Conservation (phyloP, 2,797 vertebrate genomes). For the Typhlichthys eigenmanni region DNA sequence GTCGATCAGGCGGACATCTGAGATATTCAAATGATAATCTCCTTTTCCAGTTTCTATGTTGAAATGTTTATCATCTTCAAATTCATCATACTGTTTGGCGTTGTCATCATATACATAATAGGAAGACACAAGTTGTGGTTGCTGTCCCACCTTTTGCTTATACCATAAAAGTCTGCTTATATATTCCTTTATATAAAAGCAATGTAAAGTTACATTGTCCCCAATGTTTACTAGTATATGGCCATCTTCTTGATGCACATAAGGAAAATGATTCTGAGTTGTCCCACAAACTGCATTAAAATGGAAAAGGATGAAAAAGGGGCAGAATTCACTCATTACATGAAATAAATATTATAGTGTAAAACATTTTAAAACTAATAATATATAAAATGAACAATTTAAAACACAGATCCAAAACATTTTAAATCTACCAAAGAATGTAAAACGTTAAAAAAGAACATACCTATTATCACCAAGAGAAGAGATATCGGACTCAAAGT, state of each 20-base stretch:
- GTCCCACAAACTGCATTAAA: constrained; percentile 13
- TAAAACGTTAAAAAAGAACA: background rate
- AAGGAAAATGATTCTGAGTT: background rate
- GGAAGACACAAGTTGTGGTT: constrained; percentile 20
- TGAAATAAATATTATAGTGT: background rate
- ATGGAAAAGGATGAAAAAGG: background rate
- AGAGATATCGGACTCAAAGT: constrained; percentile 20
- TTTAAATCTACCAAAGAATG: background rate
- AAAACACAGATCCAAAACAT: background rate
- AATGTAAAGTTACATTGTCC: constrained; percentile 11
- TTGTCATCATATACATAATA: background rate
- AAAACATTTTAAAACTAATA: background rate
- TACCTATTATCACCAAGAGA: constrained; percentile 24
- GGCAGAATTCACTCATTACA: too few relatives aligned
- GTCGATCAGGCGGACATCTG: constrained; percentile 25
- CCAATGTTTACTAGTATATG: constrained; percentile 28
- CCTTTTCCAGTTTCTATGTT: background rate
- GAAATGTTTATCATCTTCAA: constrained; percentile 22
- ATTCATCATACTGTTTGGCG: constrained; percentile 2
- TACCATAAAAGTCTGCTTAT: constrained; percentile 34
- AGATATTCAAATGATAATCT: constrained; percentile 42
- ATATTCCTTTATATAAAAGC: constrained; percentile 5
- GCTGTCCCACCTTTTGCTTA: constrained; percentile 27
- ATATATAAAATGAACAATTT: background rate
- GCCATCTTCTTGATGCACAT: constrained; percentile 4